Base-by-base conservation (phyloP, 2,113 vertebrate genomes). In the Cheilinus undulatus region DNA sequence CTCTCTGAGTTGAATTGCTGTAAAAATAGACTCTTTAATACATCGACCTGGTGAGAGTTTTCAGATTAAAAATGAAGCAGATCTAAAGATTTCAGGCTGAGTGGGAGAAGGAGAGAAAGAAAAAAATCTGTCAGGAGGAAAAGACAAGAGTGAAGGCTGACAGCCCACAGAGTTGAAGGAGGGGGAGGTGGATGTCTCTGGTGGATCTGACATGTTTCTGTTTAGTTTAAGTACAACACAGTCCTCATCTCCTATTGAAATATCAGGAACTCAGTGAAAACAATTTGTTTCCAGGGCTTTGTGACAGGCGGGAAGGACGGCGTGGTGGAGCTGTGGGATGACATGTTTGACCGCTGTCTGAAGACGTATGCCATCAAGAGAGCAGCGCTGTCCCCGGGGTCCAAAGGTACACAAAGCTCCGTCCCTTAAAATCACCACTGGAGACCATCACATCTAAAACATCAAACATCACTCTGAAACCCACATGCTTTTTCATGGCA, bases 301-400 rank as follows among this genome's bases (percentile, higher is more conserved):
- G 96, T 98, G 70, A 98, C 97, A 0, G 97, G 97, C 19, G 97
- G 97, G 65, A 99, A 99, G 76, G 97, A 99, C 32, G 97, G 97
- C 26, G 93, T 99, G 28, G 97, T 99, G 88, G 97, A 96, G 38
- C 95, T 99, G 72, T 99, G 97, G 97, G 97, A 98, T 78, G 97
- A 99, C 84, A 97, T 95, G 94, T 99, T 99, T 79, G 97, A 99
- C 71, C 95, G 97, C 78, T 99, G 97, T 78, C 88, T 99, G 92
- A 99, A 99, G 93, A 98, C 96, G 0, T 99, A 99, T 0, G 96
- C 97, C 89, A 99, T 99, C 89, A 99, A 99, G 93, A 96, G 97
- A 89, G 88, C 97, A 7, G 93, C 94, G 0, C 88, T 99, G 48
- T 97, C 96, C 48, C 88, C 97, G 2, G 93, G 93, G 22, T 99